Base-by-base conservation (phyloP, 2,797 vertebrate genomes). In the Champsocephalus esox region DNA sequence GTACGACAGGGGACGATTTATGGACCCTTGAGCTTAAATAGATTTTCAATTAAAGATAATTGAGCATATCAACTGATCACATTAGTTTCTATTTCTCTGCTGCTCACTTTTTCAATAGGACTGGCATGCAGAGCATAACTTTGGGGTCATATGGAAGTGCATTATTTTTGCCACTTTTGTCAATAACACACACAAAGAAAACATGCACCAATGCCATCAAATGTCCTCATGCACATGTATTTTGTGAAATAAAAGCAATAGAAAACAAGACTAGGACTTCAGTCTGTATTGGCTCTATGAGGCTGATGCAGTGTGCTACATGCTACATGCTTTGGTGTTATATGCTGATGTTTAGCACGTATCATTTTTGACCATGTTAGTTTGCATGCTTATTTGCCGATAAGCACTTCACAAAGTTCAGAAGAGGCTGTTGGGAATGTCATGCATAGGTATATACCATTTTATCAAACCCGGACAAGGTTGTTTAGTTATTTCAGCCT, bases 21-120 rank as follows among this genome's bases (percentile, higher is more conserved):
- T 19, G 21, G 50, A 8, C 49, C 9, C 10, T 41, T 58, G 13
- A 48, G n/a, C 9, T 51, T 11, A 59, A 45, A 45, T n/a, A 0
- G 28, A 21, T 9, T 66, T 52, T 68, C 57, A 52, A 57, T 49
- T 4, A 71, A 65, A 65, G 4, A 73, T 12, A 5, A 17, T 48
- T 14, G 45, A 16, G 66, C 21, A 38, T 38, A 38, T 38, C 34
- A 38, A 38, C 6, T 0, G 6, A n/a, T 9, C 43, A 55, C 32
- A 69, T 58, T 8, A 45, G 50, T 17, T 70, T 57, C 7, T n/a
- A 24, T 58, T 52, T 38, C 16, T 70, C 5, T 65, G 4, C 19
- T 50, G 16, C 9, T 70, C 10, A 11, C 4, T 44, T 38, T 19
- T 58, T 2, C 48, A 10, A 19, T 50, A 32, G 50, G 60, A 49